Conservation (phyloP, 2,888 invertebrate genomes). For the Caenorhabditis becei region DNA sequence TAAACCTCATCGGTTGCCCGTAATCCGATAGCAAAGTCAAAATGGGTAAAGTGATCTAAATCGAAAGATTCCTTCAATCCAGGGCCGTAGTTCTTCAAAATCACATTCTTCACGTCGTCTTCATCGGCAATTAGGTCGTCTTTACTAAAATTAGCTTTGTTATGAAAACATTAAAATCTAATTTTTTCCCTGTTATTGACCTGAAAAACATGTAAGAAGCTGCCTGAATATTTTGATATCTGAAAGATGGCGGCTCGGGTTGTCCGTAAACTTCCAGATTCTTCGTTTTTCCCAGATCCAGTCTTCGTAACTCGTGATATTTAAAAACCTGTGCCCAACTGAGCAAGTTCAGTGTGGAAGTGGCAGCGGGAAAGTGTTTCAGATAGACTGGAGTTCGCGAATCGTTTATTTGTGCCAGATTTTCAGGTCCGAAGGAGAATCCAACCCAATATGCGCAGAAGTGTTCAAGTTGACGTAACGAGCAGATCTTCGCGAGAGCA, state of each 20-base stretch:
- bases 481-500: slow-evolving; percentile 19
- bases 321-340: slow-evolving; percentile 60
- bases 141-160: slow-evolving; percentile 49
- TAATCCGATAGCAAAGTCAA: slow-evolving; percentile 58
- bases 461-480: not conserved
- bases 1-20: slow-evolving; percentile 61
- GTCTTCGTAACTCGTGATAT: slow-evolving; percentile 47
- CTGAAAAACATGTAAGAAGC: slow-evolving; percentile 55
- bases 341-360: slow-evolving; percentile 54
- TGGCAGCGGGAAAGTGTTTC: slow-evolving; percentile 48
- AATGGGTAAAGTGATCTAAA: slow-evolving; percentile 60
- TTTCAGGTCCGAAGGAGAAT: slow-evolving; percentile 20
- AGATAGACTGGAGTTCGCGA: slow-evolving; percentile 35
- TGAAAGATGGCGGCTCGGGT: slow-evolving; percentile 37
- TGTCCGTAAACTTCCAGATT: slow-evolving; percentile 47
- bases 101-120: slow-evolving; percentile 26
- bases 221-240: slow-evolving; percentile 46
- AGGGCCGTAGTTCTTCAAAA: slow-evolving; percentile 49
- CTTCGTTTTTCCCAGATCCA: slow-evolving; percentile 39
- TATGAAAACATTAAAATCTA: too few relatives aligned
- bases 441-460: not conserved
- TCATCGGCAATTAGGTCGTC: slow-evolving; percentile 48
- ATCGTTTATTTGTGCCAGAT: slow-evolving; percentile 48
- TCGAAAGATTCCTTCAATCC: slow-evolving; percentile 34
- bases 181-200: not conserved